Percentiles rank a stretch among this genome's conserved stretches.
phyloP scores from a whole-genome alignment of 2,888 invertebrate genomes.

The Blastobasis lacticolella region DNA sequence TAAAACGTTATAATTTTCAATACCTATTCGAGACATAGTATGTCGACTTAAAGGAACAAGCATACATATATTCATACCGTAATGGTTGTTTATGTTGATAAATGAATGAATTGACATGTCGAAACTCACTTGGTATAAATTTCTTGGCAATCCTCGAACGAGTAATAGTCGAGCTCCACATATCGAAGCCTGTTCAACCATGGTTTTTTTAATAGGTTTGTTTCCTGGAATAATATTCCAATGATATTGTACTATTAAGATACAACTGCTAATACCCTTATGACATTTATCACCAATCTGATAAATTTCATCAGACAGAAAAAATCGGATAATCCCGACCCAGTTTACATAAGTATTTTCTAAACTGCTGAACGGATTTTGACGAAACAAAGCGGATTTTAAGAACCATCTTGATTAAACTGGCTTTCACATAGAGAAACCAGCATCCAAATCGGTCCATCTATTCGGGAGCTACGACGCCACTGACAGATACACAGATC shows the following conservation, averaged over 20 bases:
- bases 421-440: no score
- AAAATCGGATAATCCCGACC: not conserved
- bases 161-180: conserved; percentile 39
- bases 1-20: not conserved
- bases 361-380: not conserved
- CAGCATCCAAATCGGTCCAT: no score
- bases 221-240: conserved; percentile 22
- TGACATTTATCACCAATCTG: not conserved
- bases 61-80: not conserved
- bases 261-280: not conserved
- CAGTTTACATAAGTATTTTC: not conserved
- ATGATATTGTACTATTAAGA: not conserved
- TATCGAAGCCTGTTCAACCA: conserved; percentile 33
- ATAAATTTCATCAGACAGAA: not conserved
- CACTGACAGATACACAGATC: no score
- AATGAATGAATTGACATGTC: not conserved
- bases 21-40: not conserved
- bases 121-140: conserved; percentile 39
- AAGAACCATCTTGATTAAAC: no score
- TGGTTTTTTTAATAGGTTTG: conserved; percentile 28
- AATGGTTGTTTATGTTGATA: not conserved
- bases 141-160: conserved; percentile 38
- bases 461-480: no score
- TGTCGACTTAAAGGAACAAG: not conserved
- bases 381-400: no score